phyloP scores from a whole-genome alignment of 2,797 vertebrate species.

The Telmatherina bonti region DNA sequence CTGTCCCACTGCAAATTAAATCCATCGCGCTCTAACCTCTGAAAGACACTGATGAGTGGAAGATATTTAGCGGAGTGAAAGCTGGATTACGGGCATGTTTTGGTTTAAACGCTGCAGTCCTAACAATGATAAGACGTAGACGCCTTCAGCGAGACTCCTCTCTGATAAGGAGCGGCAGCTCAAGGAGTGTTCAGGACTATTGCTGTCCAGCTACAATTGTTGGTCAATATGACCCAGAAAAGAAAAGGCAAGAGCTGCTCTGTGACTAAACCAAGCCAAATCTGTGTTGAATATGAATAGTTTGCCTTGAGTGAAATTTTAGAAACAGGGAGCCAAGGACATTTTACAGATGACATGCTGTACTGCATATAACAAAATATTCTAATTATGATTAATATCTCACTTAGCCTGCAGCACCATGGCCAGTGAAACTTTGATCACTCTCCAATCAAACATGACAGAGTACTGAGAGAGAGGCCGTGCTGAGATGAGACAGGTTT shows the following conservation, averaged over 20 bases:
- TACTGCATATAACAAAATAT: constrained; percentile 38
- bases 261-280: constrained; percentile 60
- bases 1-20: constrained; percentile 39
- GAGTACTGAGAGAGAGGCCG: constrained; percentile 11
- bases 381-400: constrained; percentile 21
- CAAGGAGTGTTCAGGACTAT: constrained; percentile 31
- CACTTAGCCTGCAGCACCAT: constrained; percentile 13
- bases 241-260: constrained; percentile 27
- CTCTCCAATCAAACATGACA: constrained; percentile 20
- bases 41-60: constrained; percentile 57
- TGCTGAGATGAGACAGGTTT: constrained; percentile 23
- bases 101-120: constrained; percentile 51
- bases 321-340: constrained; percentile 53
- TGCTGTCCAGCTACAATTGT: constrained; percentile 37
- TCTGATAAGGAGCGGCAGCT: constrained; percentile 32
- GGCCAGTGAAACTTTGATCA: constrained; percentile 18
- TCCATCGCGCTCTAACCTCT: constrained; percentile 58
- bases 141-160: constrained; percentile 26
- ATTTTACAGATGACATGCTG: constrained; percentile 40
- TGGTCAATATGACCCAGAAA: constrained; percentile 49
- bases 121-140: constrained; percentile 52
- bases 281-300: constrained; percentile 59
- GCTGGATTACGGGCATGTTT: constrained; percentile 27
- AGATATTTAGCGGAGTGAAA: constrained; percentile 17
- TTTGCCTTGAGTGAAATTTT: constrained; percentile 49